Conservation (phyloP, 2,113 vertebrate genomes). For the Indri indri region DNA sequence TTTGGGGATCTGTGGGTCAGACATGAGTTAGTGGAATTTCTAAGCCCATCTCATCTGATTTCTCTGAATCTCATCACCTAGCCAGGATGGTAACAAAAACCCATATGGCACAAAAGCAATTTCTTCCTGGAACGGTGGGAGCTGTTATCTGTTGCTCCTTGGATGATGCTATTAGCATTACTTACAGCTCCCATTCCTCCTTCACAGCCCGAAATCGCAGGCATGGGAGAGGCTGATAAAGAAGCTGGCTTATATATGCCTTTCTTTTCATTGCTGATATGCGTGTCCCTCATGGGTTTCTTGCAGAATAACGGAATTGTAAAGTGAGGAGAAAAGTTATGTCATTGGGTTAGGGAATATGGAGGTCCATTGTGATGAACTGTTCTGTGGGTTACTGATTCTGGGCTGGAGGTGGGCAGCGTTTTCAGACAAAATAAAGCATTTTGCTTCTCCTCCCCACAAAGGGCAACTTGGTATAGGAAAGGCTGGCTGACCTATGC, state of each 20-base stretch:
- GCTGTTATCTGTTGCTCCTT: slow-evolving; percentile 36
- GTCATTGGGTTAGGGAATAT: not conserved
- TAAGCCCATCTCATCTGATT: not conserved
- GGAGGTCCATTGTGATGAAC: not conserved
- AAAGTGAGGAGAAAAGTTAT: slow-evolving; percentile 49
- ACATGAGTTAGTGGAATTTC: not conserved
- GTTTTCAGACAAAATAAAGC: not conserved
- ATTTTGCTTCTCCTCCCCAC: not conserved
- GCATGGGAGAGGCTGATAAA: slow-evolving; percentile 60
- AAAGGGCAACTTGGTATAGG: too few species aligned
- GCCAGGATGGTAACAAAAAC: slow-evolving; percentile 14
- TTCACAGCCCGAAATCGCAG: slow-evolving; percentile 49
- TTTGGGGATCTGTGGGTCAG: not conserved
- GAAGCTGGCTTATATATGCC: not conserved
- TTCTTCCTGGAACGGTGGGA: slow-evolving; percentile 49
- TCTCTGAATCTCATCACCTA: slow-evolving; percentile 25
- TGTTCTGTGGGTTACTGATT: not conserved
- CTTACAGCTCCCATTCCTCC: slow-evolving; percentile 31
- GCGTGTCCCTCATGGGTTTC: slow-evolving; percentile 36
- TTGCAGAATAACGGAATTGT: not conserved
- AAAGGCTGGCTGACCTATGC: not conserved
- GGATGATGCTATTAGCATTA: slow-evolving; percentile 60
- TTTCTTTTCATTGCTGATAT: slow-evolving; percentile 48
- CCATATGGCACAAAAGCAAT: slow-evolving; percentile 24
- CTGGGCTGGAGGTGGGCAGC: not conserved